Conservation (phyloP, 2,797 vertebrate genomes). For the Pogonophryne albipinna region DNA sequence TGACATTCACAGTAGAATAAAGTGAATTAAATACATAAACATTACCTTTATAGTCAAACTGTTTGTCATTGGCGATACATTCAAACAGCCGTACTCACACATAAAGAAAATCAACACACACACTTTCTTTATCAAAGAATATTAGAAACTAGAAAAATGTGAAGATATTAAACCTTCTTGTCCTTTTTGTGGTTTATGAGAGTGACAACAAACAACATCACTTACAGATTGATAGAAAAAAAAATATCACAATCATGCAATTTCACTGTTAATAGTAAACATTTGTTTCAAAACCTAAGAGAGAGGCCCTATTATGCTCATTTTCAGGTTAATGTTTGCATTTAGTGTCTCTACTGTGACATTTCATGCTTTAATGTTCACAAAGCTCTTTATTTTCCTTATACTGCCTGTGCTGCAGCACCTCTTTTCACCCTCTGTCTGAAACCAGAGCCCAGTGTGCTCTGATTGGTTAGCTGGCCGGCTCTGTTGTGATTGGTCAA, state of each 20-base stretch:
- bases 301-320: no score
- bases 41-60: constrained; percentile 30
- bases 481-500: no score
- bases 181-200: background rate
- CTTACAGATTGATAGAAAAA: background rate
- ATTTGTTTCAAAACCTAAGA: constrained; percentile 2
- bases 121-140: background rate
- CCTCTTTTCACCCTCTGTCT: no score
- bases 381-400: no score
- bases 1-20: constrained; percentile 34
- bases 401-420: no score
- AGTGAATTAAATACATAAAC: constrained; percentile 26
- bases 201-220: constrained; percentile 1
- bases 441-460: no score
- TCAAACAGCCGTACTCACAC: constrained; percentile 30
- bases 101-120: background rate
- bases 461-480: no score
- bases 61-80: constrained; percentile 3
- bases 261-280: constrained; percentile 15
- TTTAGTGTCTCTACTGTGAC: no score
- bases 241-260: background rate
- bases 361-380: no score
- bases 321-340: no score
- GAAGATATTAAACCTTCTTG: constrained; percentile 15
- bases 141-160: background rate